These are phyloP conservation scores for Rhyacophila evoluta DNA, from an alignment of 2,888 invertebrate species.

Conservation along the genomic window DNA sequence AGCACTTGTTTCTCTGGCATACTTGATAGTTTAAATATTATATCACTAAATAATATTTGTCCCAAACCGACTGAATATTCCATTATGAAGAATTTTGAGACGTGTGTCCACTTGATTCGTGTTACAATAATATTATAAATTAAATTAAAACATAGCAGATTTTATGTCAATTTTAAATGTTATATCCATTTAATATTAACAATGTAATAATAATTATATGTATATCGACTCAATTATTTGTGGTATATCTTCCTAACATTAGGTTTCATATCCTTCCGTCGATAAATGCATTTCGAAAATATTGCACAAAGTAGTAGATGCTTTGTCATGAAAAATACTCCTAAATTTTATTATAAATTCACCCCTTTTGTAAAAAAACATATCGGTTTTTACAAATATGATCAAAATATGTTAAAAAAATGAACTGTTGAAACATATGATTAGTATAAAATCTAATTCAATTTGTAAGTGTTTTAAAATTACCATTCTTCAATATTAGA, in stretches of 20 bases:
- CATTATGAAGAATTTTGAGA: slow-evolving; percentile 11
- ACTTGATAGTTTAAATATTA: slow-evolving; percentile 14
- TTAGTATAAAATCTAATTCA: not conserved
- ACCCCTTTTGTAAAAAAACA: not conserved
- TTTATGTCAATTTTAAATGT: not conserved
- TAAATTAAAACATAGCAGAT: not conserved
- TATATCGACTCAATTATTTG: slow-evolving; percentile 10
- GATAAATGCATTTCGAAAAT: not conserved
- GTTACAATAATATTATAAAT: not conserved
- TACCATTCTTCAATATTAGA: no score
- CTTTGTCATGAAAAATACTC: not conserved
- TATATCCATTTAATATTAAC: not conserved
- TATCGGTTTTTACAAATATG: not conserved
- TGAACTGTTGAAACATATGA: not conserved
- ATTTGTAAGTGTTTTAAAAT: no score
- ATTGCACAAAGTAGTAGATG: not conserved
- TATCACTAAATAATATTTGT: slow-evolving; percentile 31
- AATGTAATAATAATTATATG: not conserved
- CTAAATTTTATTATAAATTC: not conserved
- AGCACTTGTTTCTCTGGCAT: slow-evolving; percentile 46
- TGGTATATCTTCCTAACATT: not conserved
- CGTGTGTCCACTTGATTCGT: not conserved
- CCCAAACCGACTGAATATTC: slow-evolving; percentile 35
- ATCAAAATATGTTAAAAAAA: not conserved
- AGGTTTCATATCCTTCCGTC: slow-evolving; percentile 2